Evolutionary conservation across 2,888 invertebrate species (phyloP).

Genomic region (Scotopteryx bipunctaria): DNA sequence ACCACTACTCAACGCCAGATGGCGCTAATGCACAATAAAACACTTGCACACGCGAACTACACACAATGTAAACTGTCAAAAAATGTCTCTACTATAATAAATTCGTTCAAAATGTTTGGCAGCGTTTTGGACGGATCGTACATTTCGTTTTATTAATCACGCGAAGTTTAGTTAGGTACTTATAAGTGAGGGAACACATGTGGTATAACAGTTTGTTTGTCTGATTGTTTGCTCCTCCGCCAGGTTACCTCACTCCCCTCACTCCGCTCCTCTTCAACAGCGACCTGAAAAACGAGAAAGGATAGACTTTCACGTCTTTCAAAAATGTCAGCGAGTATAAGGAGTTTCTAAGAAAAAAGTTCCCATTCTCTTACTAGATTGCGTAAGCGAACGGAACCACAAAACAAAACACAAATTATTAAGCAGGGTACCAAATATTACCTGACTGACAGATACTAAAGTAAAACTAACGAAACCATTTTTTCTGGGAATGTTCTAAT

Average conservation of each 20-base stretch:
- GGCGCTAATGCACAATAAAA: slow-evolving; percentile 61
- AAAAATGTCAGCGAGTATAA: slow-evolving; percentile 35
- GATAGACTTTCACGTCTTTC: slow-evolving; percentile 80
- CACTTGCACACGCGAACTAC: slow-evolving; percentile 62
- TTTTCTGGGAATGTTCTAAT: too few relatives aligned
- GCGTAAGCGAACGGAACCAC: too few relatives aligned
- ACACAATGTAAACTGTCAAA: slow-evolving; percentile 58
- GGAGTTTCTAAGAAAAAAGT: not conserved
- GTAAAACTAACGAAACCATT: too few relatives aligned
- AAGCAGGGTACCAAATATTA: too few relatives aligned
- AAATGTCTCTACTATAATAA: slow-evolving; percentile 71
- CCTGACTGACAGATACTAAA: too few relatives aligned
- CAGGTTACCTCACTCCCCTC: slow-evolving; percentile 79
- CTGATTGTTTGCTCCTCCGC: slow-evolving; percentile 48
- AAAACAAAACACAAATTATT: too few relatives aligned
- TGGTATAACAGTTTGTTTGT: slow-evolving; percentile 43
- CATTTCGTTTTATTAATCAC: slow-evolving; percentile 72
- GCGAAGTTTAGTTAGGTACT: slow-evolving; percentile 66
- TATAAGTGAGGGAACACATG: slow-evolving; percentile 71
- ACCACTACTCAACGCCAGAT: slow-evolving; percentile 67
- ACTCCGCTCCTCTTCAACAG: slow-evolving; percentile 74
- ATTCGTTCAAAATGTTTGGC: slow-evolving; percentile 79
- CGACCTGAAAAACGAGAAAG: slow-evolving; percentile 70
- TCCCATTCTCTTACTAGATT: too few relatives aligned
- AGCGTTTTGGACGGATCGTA: slow-evolving; percentile 78